These are phyloP conservation scores for Notiomystis cincta DNA, from an alignment of 2,113 vertebrate genomes.

Conservation along the genomic window DNA sequence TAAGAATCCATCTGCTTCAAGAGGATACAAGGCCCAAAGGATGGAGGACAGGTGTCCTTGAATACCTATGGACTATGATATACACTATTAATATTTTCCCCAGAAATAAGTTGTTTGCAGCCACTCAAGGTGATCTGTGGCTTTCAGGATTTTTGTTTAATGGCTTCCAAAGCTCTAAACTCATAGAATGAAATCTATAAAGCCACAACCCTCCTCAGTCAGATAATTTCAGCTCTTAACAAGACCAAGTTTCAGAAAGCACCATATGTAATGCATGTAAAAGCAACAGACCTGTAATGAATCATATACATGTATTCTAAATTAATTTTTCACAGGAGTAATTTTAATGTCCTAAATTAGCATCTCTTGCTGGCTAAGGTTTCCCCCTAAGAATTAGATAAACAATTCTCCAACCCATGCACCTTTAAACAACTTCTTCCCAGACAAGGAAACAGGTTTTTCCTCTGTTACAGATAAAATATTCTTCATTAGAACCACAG, in stretches of 20 bases:
- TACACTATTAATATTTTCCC: background rate
- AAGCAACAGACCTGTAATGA: background rate
- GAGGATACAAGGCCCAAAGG: background rate
- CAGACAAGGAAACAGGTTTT: background rate
- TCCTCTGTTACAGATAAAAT: background rate
- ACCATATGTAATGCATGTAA: background rate
- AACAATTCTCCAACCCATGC: background rate
- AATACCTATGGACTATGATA: background rate
- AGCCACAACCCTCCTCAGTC: background rate
- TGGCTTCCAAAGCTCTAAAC: background rate
- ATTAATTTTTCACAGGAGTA: background rate
- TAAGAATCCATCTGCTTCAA: background rate
- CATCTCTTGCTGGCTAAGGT: background rate
- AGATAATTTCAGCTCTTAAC: background rate
- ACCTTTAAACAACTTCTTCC: background rate
- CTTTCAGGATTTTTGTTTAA: background rate
- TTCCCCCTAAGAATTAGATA: background rate
- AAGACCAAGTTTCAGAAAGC: background rate
- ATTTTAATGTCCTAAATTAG: background rate
- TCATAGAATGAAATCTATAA: background rate
- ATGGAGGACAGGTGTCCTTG: background rate
- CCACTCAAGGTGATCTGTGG: background rate
- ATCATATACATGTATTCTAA: background rate
- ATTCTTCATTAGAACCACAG: background rate
- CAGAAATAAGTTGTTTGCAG: background rate